Evolutionary conservation across 2,113 vertebrate species (phyloP), one percentile per base, ranked within the genome.

Genomic region (Notothenia rossii): DNA sequence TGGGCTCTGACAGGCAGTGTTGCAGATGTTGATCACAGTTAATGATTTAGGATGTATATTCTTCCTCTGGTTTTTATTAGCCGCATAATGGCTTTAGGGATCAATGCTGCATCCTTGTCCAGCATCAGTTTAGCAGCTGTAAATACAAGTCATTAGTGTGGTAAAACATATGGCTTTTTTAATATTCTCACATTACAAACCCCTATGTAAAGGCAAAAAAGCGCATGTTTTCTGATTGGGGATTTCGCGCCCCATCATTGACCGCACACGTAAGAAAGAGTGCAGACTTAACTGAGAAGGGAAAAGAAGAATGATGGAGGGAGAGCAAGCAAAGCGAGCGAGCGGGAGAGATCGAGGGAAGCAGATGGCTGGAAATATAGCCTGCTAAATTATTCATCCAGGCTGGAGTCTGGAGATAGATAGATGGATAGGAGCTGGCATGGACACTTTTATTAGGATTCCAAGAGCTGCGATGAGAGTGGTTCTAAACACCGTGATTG

Each of bases 371-470:
- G 77, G 85, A 93, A 89, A 91, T 90, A 89, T 89, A 92, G 88
- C 88, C 91, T 94, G 90, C 74, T 94, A 93, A 94, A 93, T 94
- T 91, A 94, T 94, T 93, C 90, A 94, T 89, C 86, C 73, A 50
- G 89, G 67, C 82, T 88, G 86, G 91, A 90, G 89, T 93, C 88
- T 90, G 79, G 86, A 89, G 91, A 89, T 91, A 79, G 89, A 92
- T 75, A 66, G 91, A 92, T 89, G 89, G 90, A 91, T 92, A 22
- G 58, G 82, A 75, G 88, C 88, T 86, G 85, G 90, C 88, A 74
- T 68, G 85, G 86, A 89, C 81, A 83, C 82, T 89, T 90, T 89
- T 92, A 90, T 89, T 87, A 87, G 86, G 84, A 90, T 86, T 88
- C 77, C 3, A 75, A 85, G 88, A 90, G 88, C 80, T 75, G 87